Evolutionary conservation across 1,140 invertebrate genomes (phyloP), one percentile per base, ranked within the genome.

Genomic region (Portunus trituberculatus): DNA sequence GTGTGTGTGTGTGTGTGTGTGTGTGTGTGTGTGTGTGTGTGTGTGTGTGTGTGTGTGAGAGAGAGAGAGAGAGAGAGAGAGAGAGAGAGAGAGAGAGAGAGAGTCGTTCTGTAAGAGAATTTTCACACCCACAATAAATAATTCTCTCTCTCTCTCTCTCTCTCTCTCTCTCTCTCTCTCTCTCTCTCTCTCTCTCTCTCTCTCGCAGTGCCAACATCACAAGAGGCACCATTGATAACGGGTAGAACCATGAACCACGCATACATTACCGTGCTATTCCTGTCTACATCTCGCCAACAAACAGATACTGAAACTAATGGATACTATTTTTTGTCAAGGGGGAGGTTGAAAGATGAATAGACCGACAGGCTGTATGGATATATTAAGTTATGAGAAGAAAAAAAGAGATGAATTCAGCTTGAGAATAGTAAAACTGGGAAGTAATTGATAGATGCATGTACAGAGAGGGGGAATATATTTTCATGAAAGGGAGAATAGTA

Each of bases 171-270:
- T 31, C 83, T 86, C 83, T 86, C 83, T 86, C 83, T 86, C 83
- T 86, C 83, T 86, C 83, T 86, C 83, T 86, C 83, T 86, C 83
- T 86, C 83, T 86, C 83, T 86, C 83, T 86, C 83, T 86, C 83
- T 86, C 31, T 90, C 31, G 16, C 45, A 48, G 12, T 32, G 31
- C 14, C 10, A 90, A 6, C 29, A 39, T 12, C 12, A 86, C 10
- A 86, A 39, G 32, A 39, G 32, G 84, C 39, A 39, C 39, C 39
- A 39, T 39, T 39, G 39, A 39, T 39, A 39, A 39, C 39, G 6
- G 6, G 6, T 39, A 39, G 39, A 39, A 39, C 39, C 39, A 39
- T 39, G 39, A 39, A 39, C 39, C 39, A 39, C 1, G 39, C 39
- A 39, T 1, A 1, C 39, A 39, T 39, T 39, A 39, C 39, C 39